Evolutionary conservation across 2,113 vertebrate genomes (phyloP).

Genomic region (Speoplatyrhinus poulsoni): DNA sequence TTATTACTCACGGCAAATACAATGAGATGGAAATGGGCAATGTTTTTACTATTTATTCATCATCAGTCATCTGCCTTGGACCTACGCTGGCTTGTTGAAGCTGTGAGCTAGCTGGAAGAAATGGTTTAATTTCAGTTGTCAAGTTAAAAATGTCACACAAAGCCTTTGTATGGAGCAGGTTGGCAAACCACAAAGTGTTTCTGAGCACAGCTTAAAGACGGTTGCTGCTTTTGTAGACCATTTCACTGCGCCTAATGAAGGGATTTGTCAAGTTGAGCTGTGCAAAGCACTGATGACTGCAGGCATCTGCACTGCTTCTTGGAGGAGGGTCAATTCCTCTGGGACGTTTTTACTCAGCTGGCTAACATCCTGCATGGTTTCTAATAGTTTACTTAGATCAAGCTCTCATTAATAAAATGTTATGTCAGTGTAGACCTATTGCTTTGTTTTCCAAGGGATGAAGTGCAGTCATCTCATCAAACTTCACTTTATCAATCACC

Average conservation of each 20-base stretch:
- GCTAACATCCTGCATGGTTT: no score
- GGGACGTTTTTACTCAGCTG: conserved; percentile 40
- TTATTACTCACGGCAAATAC: conserved; percentile 33
- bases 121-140: conserved; percentile 11
- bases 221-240: conserved; percentile 33
- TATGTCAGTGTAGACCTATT: no score
- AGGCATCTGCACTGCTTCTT: conserved; percentile 45
- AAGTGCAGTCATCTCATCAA: no score
- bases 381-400: no score
- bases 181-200: conserved; percentile 10
- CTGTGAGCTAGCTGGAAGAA: not conserved
- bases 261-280: conserved; percentile 51
- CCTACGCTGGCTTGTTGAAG: not conserved
- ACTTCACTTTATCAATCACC: no score
- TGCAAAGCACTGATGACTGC: conserved; percentile 45
- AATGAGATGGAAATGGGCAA: conserved; percentile 31
- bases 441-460: no score
- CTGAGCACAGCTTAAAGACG: conserved; percentile 40
- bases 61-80: not conserved
- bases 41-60: not conserved
- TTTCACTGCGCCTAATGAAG: conserved; percentile 38
- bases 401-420: no score
- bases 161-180: conserved; percentile 8
- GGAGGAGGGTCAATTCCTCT: conserved; percentile 57
- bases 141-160: conserved; percentile 26